Base-by-base conservation (phyloP, 2,113 vertebrate species). In the Pachypanchax playfairii region DNA sequence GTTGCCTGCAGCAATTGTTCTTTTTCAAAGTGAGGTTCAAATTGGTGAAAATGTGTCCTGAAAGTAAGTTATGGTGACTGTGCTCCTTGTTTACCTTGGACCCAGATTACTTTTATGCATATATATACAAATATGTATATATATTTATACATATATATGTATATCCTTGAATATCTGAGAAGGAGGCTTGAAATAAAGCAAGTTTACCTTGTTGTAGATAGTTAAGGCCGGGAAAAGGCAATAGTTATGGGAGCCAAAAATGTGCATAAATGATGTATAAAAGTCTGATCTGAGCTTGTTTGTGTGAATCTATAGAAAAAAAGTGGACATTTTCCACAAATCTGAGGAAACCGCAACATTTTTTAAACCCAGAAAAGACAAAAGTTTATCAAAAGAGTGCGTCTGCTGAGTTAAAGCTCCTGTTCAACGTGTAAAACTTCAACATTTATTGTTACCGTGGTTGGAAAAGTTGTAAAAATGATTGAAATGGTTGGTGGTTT, bases 1-100 rank as follows among this genome's bases (percentile, higher is more conserved):
- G 80, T 88, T 87, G 85, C 86, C 88, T 90, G 86, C 89, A 84
- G 85, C 89, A 82, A 77, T 84, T 85, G 76, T 85, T 85, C 70
- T 88, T 85, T 38, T 80, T 86, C 80, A 84, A 86, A 87, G 85
- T 88, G 87, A 82, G 83, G 76, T 86, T 77, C 73, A 87, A 83
- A 67, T 82, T 79, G 80, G 74, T 90, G 62, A 84, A 80, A 82
- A 65, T 76, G 74, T 84, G 65, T 85, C 73, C 79, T 67, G 82
- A 81, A 88, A 87, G 87, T 84, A 70, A 76, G 80, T 82, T 80
- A 60, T 86, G 69, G 84, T 90, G 84, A 79, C 84, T 75, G 68
- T 88, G 65, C 66, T 84, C 80, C 82, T 79, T 20, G 61, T 85
- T 70, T 75, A 79, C 77, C 75, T 70, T 63, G 65, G 73, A 85